A percentile compares a stretch with the other conserved stretches of the same genome.
phyloP scores from a whole-genome alignment of 2,888 invertebrate genomes.

The Bombylius discolor region DNA sequence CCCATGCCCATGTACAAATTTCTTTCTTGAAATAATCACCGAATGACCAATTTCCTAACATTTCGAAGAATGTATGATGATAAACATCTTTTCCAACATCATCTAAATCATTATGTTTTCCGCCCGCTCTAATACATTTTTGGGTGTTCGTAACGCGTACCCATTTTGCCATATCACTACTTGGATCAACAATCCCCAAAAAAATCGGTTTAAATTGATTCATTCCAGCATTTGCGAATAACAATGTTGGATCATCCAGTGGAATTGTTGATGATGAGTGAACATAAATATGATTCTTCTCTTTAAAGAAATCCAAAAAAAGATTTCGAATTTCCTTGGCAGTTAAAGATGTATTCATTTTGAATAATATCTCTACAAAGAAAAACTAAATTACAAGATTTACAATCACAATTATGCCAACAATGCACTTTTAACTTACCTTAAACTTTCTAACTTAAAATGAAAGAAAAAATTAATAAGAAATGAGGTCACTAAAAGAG shows the following conservation, averaged over 20 bases:
- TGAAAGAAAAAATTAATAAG: too few species aligned
- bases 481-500: too few species aligned
- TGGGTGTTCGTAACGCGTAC: constrained; percentile 87
- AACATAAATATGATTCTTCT: constrained; percentile 81
- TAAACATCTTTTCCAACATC: constrained; percentile 99
- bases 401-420: too few species aligned
- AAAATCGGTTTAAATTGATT: constrained; percentile 99
- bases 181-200: constrained; percentile 89
- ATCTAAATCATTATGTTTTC: constrained; percentile 98
- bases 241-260: constrained; percentile 90
- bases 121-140: constrained; percentile 98
- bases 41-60: constrained; percentile 99
- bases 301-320: constrained; percentile 83
- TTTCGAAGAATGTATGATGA: constrained; percentile 99
- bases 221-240: constrained; percentile 99
- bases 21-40: constrained; percentile 99
- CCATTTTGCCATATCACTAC: constrained; percentile 87
- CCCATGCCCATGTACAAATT: constrained; percentile 96
- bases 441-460: too few species aligned
- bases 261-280: constrained; percentile 97
- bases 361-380: neutral
- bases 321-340: constrained; percentile 71
- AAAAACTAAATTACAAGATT: too few species aligned
- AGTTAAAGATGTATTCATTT: constrained; percentile 33
- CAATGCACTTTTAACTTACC: too few species aligned